Percentiles rank a stretch among this genome's conserved stretches.
phyloP scores from a whole-genome alignment of 1,140 invertebrate genomes.

The Drosophila trapezifrons region DNA sequence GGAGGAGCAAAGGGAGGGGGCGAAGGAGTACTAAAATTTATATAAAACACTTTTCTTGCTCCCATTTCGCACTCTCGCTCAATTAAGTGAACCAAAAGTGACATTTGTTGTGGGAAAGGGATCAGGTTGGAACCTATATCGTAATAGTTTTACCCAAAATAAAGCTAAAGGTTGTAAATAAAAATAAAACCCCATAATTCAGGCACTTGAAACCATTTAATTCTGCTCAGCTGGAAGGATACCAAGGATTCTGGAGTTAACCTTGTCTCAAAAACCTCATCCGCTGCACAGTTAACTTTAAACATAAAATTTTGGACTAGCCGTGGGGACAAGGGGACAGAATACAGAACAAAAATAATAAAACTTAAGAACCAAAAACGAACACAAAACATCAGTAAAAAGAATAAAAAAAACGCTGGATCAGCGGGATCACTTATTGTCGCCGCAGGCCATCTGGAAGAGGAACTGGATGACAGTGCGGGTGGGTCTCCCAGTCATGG shows the following conservation, averaged over 20 bases:
- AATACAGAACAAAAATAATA: background rate
- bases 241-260: too few relatives aligned
- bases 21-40: slow-evolving; percentile 37
- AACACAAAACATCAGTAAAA: slow-evolving; percentile 4
- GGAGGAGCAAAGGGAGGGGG: too few relatives aligned
- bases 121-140: background rate
- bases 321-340: slow-evolving; percentile 1
- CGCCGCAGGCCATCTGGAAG: slow-evolving; percentile 85
- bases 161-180: background rate
- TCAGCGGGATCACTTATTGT: slow-evolving; percentile 52
- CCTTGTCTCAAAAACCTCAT: slow-evolving; percentile 6
- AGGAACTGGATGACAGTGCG: slow-evolving; percentile 87
- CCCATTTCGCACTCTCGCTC: slow-evolving; percentile 68
- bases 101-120: slow-evolving; percentile 43
- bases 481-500: slow-evolving; percentile 87
- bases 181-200: background rate
- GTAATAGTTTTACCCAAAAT: background rate
- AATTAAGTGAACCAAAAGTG: slow-evolving; percentile 70
- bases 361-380: background rate
- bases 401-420: slow-evolving; percentile 4
- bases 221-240: background rate
- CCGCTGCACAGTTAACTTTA: slow-evolving; percentile 1
- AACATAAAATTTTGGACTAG: slow-evolving; percentile 30
- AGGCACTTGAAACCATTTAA: slow-evolving; percentile 19
- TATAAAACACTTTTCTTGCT: slow-evolving; percentile 55